Conservation (phyloP, 2,113 vertebrate species). For the Notothenia coriiceps region DNA sequence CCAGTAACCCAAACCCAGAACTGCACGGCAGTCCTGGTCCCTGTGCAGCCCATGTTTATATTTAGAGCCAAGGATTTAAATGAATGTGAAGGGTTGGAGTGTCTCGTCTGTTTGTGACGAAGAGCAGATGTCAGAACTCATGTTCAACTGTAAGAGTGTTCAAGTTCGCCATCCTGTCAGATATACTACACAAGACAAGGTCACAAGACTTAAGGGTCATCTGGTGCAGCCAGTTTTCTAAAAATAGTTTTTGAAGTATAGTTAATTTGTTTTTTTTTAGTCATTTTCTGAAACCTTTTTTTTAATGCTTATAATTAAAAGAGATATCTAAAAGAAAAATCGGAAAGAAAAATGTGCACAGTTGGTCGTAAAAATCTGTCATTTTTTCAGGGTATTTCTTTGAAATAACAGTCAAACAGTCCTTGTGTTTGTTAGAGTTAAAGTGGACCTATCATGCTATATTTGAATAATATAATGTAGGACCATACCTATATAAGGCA, state of each 20-base stretch:
- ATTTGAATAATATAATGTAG: too few species aligned
- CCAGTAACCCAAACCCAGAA: slow-evolving; percentile 23
- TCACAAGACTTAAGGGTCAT: background rate
- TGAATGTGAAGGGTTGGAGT: background rate
- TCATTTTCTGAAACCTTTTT: background rate
- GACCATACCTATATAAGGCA: too few species aligned
- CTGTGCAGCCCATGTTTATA: slow-evolving; percentile 51
- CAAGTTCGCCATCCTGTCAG: background rate
- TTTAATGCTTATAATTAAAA: background rate
- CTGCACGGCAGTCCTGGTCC: slow-evolving; percentile 27
- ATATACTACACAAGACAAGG: background rate
- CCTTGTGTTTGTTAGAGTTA: background rate
- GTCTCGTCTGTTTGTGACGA: slow-evolving; percentile 20
- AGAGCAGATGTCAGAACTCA: background rate
- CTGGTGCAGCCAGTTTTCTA: background rate
- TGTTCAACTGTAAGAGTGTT: background rate
- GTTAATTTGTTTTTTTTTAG: background rate
- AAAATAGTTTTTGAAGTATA: background rate
- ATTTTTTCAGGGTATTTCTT: background rate
- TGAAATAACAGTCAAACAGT: background rate
- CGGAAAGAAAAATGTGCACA: background rate
- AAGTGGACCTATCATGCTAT: background rate
- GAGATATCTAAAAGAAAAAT: background rate
- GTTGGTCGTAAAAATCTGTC: too few species aligned
- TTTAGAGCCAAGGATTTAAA: slow-evolving; percentile 55